Conservation (phyloP, 2,888 invertebrate species). For the Nematopogon swammerdamellus region DNA sequence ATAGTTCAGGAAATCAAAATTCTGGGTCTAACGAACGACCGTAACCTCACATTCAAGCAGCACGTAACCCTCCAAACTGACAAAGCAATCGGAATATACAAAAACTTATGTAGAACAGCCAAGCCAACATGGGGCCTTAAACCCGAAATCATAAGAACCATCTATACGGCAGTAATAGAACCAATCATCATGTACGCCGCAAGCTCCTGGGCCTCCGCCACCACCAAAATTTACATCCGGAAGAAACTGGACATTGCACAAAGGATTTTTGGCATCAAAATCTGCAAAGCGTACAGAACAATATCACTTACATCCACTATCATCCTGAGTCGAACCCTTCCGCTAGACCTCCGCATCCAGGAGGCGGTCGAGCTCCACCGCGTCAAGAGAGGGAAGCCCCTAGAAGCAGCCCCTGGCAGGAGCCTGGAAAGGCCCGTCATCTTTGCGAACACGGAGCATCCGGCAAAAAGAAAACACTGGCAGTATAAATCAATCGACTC, state of each 20-base stretch:
- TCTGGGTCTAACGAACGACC: no score
- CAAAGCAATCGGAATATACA: no score
- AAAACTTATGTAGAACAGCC: no score
- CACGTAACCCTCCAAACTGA: no score
- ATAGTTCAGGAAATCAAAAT: no score
- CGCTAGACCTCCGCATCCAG: conserved; percentile 4
- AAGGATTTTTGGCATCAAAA: conserved; percentile 3
- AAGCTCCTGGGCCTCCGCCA: conserved; percentile 1
- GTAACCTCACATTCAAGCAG: no score
- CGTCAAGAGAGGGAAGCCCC: conserved; percentile 4
- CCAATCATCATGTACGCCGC: conserved; percentile 5
- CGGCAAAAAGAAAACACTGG: conserved; percentile 1
- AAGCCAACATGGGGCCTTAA: background rate
- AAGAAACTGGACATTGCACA: conserved; percentile 1
- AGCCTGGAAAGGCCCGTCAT: conserved; percentile 1
- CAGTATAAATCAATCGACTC: no score
- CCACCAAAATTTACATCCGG: background rate
- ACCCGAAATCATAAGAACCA: background rate
- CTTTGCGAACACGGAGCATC: conserved; percentile 2
- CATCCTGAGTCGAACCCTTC: conserved; percentile 1
- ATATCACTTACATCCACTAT: background rate
- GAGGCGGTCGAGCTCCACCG: conserved; percentile 5
- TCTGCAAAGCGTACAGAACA: no score
- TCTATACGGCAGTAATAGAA: background rate
- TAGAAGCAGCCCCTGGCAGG: background rate